Evolutionary conservation across 1,140 invertebrate genomes (phyloP).

Genomic region (Lordiphosa stackelbergi): DNA sequence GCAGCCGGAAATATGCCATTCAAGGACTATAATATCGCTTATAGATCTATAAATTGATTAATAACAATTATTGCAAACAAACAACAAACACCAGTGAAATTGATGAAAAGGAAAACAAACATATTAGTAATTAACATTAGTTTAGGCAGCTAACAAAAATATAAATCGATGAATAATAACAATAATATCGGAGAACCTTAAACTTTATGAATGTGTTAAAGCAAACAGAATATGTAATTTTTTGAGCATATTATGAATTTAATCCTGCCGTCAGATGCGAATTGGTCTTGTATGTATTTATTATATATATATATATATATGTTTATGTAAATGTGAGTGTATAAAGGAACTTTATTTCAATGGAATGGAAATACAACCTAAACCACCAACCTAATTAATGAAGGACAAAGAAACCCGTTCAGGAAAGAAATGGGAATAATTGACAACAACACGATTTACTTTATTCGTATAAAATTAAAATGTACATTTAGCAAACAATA

Average conservation of each 20-base stretch:
- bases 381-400: conserved; percentile 54
- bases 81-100: conserved; percentile 26
- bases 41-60: conserved; percentile 69
- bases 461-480: conserved; percentile 37
- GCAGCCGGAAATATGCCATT: conserved; percentile 51
- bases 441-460: conserved; percentile 57
- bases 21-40: conserved; percentile 69
- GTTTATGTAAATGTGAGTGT: conserved; percentile 13
- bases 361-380: conserved; percentile 43
- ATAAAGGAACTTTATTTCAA: conserved; percentile 48
- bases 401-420: conserved; percentile 17
- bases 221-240: conserved; percentile 49
- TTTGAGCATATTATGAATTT: conserved; percentile 65
- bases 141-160: conserved; percentile 38
- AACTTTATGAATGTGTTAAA: conserved; percentile 56
- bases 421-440: conserved; percentile 58
- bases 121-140: conserved; percentile 61
- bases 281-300: conserved; percentile 61
- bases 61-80: conserved; percentile 24
- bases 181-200: conserved; percentile 30
- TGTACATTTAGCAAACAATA: conserved; percentile 10
- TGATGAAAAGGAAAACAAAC: conserved; percentile 41
- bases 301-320: conserved; percentile 27
- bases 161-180: conserved; percentile 7
- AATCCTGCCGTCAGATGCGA: conserved; percentile 70